Conservation (phyloP, 1,140 invertebrate genomes). For the Tribolium castaneum region DNA sequence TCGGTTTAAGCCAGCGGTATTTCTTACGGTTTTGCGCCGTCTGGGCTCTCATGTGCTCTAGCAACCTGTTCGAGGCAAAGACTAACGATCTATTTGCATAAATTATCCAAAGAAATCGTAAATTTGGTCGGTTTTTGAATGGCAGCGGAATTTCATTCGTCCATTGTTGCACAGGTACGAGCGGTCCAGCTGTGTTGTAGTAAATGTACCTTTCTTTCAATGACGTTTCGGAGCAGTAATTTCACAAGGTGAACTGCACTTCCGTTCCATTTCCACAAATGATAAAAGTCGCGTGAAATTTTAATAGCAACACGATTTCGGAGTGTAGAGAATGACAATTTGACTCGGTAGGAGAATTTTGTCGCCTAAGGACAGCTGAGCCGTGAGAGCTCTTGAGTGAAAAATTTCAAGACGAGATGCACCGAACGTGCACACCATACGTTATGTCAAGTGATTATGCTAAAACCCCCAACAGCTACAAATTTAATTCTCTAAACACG, state of each 20-base stretch:
- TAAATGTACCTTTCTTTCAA: conserved; percentile 13
- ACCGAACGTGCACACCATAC: conserved; percentile 2
- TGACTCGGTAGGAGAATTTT: background rate
- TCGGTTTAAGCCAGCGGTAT: conserved; percentile 20
- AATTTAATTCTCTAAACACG: background rate
- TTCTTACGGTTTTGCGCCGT: conserved; percentile 14
- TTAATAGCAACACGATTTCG: background rate
- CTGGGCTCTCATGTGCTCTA: background rate
- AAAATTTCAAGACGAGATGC: conserved; percentile 9
- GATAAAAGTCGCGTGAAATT: conserved; percentile 1
- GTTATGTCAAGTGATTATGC: conserved; percentile 5
- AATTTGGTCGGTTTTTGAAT: background rate
- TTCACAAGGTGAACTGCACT: conserved; percentile 26
- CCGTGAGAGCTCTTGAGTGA: background rate
- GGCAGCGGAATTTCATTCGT: conserved; percentile 2
- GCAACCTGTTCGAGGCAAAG: conserved; percentile 6
- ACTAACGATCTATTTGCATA: conserved; percentile 4
- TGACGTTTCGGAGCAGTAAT: conserved; percentile 31
- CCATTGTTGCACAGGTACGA: background rate
- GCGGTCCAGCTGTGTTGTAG: background rate
- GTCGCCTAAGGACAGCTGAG: background rate
- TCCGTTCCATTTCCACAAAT: conserved; percentile 23
- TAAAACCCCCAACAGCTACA: background rate
- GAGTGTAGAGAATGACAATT: conserved; percentile 1
- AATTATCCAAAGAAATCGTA: background rate